Conservation (phyloP, 2,888 invertebrate genomes). For the Chymomyza fuscimana region DNA sequence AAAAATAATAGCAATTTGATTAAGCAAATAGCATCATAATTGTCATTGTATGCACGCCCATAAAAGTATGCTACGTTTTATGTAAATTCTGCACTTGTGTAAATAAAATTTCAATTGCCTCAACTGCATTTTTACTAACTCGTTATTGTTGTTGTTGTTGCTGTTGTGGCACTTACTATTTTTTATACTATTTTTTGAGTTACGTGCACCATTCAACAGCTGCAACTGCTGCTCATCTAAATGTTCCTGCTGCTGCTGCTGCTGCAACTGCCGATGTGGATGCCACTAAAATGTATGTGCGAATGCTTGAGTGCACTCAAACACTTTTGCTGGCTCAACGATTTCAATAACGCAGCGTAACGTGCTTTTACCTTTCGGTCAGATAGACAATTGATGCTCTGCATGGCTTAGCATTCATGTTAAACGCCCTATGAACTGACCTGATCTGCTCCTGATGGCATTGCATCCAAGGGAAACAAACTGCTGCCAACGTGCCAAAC, state of each 20-base stretch:
- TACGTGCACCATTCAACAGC: constrained; percentile 15
- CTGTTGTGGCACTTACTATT: background rate
- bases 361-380: constrained; percentile 49
- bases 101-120: constrained; percentile 8
- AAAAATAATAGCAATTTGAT: background rate
- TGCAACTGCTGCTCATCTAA: background rate
- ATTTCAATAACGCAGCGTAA: constrained; percentile 64
- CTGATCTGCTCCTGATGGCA: background rate
- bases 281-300: constrained; percentile 20
- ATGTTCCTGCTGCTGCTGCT: background rate
- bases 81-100: background rate
- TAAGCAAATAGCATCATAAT: background rate
- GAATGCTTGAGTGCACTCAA: constrained; percentile 60
- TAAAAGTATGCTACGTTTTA: constrained; percentile 3
- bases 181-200: constrained; percentile 31
- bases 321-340: constrained; percentile 61
- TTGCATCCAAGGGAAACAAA: constrained; percentile 24
- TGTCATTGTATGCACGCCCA: background rate
- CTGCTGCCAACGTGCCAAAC: constrained; percentile 53
- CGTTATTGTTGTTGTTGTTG: constrained; percentile 2
- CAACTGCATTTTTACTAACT: background rate
- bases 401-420: constrained; percentile 50
- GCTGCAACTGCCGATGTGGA: constrained; percentile 13
- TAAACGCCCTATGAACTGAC: constrained; percentile 4
- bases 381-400: constrained; percentile 66